Evolutionary conservation across 2,888 invertebrate genomes (phyloP), one percentile per base, ranked within the genome.

Genomic region (Lymantria monacha): DNA sequence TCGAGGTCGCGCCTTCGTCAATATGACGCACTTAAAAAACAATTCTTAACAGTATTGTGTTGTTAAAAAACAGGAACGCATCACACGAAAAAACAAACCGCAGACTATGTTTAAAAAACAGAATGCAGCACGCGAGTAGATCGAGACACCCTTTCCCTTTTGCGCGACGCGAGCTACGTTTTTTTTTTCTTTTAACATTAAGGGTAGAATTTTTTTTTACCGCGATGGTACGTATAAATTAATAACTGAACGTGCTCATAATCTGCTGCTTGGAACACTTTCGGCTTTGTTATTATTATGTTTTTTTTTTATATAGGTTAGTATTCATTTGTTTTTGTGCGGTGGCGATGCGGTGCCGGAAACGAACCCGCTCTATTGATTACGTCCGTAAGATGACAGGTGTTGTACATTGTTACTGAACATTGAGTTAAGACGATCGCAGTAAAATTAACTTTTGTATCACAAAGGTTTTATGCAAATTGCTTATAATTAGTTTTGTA

Each of bases 221-320:
- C 73, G 75, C 81, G 83, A 85, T 81, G 80, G 82, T 77, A 82
- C 87, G 83, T 90, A 91, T 91, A 91, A 91, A 91, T 91, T 91
- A 91, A 91, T 90, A 91, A 90, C 86, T 81, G 89, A 88, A 89
- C 82, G 89, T 85, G 89, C 85, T 85, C 85, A 84, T 91, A 90
- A 90, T 90, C 90, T 88, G 85, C 84, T 78, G 84, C 74, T 76
- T 68, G 80, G 85, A 87, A 90, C 90, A 91, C 91, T 91, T 91
- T 91, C 89, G 85, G 76, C 89, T 87, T 88, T 89, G 85, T 86
- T 83, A 72, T 79, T 57, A 61, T 66, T 56, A 13, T 50, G 1
- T 82, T 84, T 86, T 87, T 84, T 78, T 75, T 41, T 40, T 68
- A 46, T 66, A 38, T 67, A 70, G 76, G 76, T 81, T 81, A 74